These are phyloP conservation scores for Mythimna lalbum DNA, from an alignment of 2,888 invertebrate species.

Conservation along the genomic window DNA sequence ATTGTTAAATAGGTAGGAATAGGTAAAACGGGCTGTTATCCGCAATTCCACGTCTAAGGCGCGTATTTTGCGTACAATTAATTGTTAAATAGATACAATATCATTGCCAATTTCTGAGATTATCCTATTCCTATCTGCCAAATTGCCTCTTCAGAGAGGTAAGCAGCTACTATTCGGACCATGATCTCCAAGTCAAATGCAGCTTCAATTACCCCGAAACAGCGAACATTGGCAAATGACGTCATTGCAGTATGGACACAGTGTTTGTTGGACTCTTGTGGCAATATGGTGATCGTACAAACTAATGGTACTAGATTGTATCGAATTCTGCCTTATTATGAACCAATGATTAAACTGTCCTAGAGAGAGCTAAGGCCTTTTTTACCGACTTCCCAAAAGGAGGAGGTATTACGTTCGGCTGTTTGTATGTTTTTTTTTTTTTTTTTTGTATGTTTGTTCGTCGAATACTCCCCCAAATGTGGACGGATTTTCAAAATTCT, in stretches of 20 bases:
- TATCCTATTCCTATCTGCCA: neutral
- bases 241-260: conserved; percentile 36
- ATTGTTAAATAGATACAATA: conserved; percentile 5
- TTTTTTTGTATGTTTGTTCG: no score
- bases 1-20: neutral
- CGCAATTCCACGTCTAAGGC: no score
- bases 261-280: conserved; percentile 57
- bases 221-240: conserved; percentile 48
- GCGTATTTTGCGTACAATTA: no score
- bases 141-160: conserved; percentile 6
- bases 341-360: neutral
- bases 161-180: conserved; percentile 22
- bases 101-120: neutral
- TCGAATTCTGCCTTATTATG: neutral
- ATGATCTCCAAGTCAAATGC: conserved; percentile 42
- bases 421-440: no score
- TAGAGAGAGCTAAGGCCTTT: neutral
- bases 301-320: neutral
- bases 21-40: no score
- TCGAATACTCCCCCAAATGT: no score
- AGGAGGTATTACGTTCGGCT: no score
- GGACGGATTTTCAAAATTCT: no score
- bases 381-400: no score
- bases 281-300: conserved; percentile 40
- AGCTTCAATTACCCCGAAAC: conserved; percentile 51